Percentiles rank a stretch among this genome's conserved stretches.
phyloP scores from a whole-genome alignment of 2,113 vertebrate genomes.

The Cyanoramphus novaezelandiae region DNA sequence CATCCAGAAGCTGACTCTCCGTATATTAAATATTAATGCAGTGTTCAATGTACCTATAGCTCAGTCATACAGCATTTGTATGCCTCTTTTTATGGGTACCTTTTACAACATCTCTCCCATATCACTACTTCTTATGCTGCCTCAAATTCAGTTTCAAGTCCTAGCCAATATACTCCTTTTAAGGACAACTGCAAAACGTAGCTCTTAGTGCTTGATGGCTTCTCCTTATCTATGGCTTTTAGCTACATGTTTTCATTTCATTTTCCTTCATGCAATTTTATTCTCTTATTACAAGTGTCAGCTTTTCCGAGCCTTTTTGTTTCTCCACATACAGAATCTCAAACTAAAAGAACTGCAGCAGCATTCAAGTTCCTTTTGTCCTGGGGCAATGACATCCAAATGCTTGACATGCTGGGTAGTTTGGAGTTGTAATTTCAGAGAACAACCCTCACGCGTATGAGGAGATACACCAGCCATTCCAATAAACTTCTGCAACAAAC shows the following conservation, averaged over 20 bases:
- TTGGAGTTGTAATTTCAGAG: background rate
- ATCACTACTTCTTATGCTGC: background rate
- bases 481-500: background rate
- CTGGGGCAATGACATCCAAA: background rate
- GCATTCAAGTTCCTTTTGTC: background rate
- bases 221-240: background rate
- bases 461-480: background rate
- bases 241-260: background rate
- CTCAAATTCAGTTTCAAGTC: background rate
- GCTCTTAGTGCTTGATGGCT: background rate
- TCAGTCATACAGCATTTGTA: background rate
- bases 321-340: background rate
- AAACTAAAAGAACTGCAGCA: background rate
- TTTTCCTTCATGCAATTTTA: background rate
- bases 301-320: background rate
- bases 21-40: background rate
- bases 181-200: background rate
- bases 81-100: background rate
- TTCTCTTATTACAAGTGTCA: background rate
- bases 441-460: background rate
- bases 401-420: background rate
- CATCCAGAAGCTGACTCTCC: background rate
- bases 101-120: background rate
- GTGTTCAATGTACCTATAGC: background rate
- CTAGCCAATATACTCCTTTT: background rate